Percentiles rank a stretch among this genome's conserved stretches.
Conservation (phyloP, 2,888 invertebrate species). For the Epicampocera succincta region DNA sequence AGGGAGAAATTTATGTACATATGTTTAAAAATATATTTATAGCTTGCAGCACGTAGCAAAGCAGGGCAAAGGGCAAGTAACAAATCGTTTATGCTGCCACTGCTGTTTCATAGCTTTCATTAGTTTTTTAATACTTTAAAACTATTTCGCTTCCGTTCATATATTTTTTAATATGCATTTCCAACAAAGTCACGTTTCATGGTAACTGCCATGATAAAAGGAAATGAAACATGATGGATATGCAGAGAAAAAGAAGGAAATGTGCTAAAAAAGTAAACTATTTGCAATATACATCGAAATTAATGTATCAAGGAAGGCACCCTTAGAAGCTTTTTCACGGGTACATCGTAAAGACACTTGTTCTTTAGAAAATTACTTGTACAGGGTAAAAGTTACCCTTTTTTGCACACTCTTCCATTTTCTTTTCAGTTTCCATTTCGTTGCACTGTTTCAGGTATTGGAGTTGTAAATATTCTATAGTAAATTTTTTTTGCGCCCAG, state of each 20-base stretch:
- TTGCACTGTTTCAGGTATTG: no score
- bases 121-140: constrained; percentile 27
- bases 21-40: constrained; percentile 52
- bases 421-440: no score
- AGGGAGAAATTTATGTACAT: constrained; percentile 1
- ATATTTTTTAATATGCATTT: constrained; percentile 25
- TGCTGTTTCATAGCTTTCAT: constrained; percentile 23
- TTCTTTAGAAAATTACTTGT: no score
- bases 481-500: no score
- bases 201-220: constrained; percentile 23
- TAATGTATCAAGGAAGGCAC: no score
- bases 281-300: background rate
- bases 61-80: background rate
- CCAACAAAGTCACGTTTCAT: constrained; percentile 60
- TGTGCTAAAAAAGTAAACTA: background rate
- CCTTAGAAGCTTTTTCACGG: no score
- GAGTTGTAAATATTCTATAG: no score
- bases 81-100: constrained; percentile 24
- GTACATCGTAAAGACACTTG: no score
- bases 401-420: no score
- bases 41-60: constrained; percentile 23
- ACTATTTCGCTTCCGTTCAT: background rate
- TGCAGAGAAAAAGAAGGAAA: background rate
- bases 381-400: no score
- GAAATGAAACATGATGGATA: constrained; percentile 4